Base-by-base conservation (phyloP, 2,113 vertebrate genomes). In the Marcusenius ussheri region DNA sequence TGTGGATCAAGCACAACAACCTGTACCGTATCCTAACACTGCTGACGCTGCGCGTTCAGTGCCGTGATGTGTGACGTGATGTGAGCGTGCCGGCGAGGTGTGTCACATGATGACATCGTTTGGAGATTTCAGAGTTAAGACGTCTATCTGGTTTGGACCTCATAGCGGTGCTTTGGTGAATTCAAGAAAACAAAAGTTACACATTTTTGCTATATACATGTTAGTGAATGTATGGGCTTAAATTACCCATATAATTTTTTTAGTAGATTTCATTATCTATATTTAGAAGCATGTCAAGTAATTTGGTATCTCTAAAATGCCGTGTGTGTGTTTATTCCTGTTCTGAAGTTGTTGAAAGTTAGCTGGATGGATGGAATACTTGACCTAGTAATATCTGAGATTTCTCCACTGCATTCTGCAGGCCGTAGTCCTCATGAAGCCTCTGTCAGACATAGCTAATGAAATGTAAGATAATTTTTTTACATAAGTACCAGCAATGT, bases 1-100 rank as follows among this genome's bases (percentile, higher is more conserved):
- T 99, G 98, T 99, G 98, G 98, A 99, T 99, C 91, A 99, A 99
- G 90, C 98, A 99, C 90, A 99, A 99, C 95, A 99, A 99, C 91
- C 94, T 99, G 0, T 99, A 99, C 92, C 91, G 98, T 98, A 99
- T 98, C 98, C 97, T 96, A 95, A n/a, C n/a, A 17, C 3, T 19
- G 35, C 19, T 5, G 50, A 42, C 19, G 2, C 50, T 17, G n/a
- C 24, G 0, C 3, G 13, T 3, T 56, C 49, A 35, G 46, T 11
- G 31, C 10, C 24, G 24, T 21, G 10, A 87, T 58, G 56, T n/a
- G 27, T 19, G 15, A 42, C 19, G 27, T 21, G 86, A 21, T 3
- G 15, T 42, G 35, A 39, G 70, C 1, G 10, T 11, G 70, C 1
- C 4, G 1, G 83, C 9, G 11, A 47, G 39, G 8, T 9, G 9